phyloP scores from a whole-genome alignment of 1,140 invertebrate genomes.

The Asbolus verrucosus region DNA sequence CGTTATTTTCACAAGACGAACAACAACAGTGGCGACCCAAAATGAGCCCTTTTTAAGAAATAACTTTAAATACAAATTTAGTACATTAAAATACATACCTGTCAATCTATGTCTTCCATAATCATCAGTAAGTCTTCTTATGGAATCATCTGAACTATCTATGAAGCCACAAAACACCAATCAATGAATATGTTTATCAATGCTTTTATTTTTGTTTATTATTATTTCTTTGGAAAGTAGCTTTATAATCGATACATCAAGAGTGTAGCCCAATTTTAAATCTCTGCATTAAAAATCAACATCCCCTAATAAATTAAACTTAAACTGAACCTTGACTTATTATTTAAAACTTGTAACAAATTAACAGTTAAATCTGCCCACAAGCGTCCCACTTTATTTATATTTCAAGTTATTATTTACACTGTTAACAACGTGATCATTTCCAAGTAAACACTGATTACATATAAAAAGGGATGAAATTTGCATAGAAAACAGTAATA shows the following conservation, averaged over 20 bases:
- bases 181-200: too few species aligned
- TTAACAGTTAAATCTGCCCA: slow-evolving; percentile 29
- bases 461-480: too few species aligned
- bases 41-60: too few species aligned
- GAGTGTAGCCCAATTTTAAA: slow-evolving; percentile 11
- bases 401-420: slow-evolving; percentile 19
- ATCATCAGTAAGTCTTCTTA: slow-evolving; percentile 56
- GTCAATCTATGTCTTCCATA: slow-evolving; percentile 56
- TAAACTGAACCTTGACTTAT: slow-evolving; percentile 15
- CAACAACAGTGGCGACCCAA: too few species aligned
- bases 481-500: too few species aligned
- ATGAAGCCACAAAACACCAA: slow-evolving; percentile 46
- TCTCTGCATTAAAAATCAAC: neutral
- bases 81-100: slow-evolving; percentile 58
- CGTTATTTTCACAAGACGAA: too few species aligned
- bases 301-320: slow-evolving; percentile 1
- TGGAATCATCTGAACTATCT: slow-evolving; percentile 56
- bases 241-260: slow-evolving; percentile 15
- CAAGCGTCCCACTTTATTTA: slow-evolving; percentile 31
- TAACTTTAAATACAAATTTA: too few species aligned
- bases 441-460: slow-evolving; percentile 7
- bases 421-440: slow-evolving; percentile 16
- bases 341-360: slow-evolving; percentile 34
- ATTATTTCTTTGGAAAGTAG: neutral
- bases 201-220: too few species aligned